A percentile compares a stretch with the other conserved stretches of the same genome.
These are phyloP conservation scores for Andrena praecox DNA, from an alignment of 2,888 invertebrate genomes.

Conservation along the genomic window DNA sequence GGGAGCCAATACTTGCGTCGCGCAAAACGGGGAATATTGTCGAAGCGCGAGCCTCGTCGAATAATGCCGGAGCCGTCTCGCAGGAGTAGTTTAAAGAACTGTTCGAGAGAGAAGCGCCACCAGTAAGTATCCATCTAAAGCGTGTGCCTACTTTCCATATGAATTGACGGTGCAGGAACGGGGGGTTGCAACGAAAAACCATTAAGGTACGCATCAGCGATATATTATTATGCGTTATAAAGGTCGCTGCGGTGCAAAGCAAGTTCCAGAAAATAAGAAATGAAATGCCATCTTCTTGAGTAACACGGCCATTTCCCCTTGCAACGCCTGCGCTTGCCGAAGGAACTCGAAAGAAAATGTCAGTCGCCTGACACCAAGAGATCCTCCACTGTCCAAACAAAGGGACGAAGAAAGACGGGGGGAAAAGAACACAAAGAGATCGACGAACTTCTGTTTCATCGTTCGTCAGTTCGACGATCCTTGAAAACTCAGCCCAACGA, in stretches of 20 bases:
- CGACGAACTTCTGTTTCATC: neutral
- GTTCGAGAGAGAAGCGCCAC: conserved; percentile 33
- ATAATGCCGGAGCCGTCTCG: conserved; percentile 17
- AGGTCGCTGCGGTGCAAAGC: conserved; percentile 56
- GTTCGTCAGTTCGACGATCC: neutral
- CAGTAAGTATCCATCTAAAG: conserved; percentile 49
- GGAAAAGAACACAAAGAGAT: neutral
- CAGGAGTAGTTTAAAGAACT: conserved; percentile 20
- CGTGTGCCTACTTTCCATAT: conserved; percentile 43
- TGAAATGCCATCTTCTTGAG: conserved; percentile 56
- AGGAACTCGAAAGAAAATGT: neutral
- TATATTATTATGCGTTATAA: conserved; percentile 55
- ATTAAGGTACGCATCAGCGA: conserved; percentile 57
- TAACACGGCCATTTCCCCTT: conserved; percentile 37
- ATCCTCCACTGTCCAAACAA: neutral
- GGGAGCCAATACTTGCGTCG: neutral
- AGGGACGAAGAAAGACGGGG: neutral
- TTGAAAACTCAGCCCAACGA: neutral
- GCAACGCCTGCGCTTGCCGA: conserved; percentile 3
- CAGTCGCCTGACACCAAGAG: neutral
- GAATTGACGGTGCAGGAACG: conserved; percentile 49
- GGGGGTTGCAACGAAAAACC: conserved; percentile 40
- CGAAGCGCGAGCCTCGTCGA: conserved; percentile 57
- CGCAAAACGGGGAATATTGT: conserved; percentile 59
- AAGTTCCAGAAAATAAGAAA: conserved; percentile 49